Conservation (phyloP, 2,888 invertebrate species). For the Hyposoter didymator region DNA sequence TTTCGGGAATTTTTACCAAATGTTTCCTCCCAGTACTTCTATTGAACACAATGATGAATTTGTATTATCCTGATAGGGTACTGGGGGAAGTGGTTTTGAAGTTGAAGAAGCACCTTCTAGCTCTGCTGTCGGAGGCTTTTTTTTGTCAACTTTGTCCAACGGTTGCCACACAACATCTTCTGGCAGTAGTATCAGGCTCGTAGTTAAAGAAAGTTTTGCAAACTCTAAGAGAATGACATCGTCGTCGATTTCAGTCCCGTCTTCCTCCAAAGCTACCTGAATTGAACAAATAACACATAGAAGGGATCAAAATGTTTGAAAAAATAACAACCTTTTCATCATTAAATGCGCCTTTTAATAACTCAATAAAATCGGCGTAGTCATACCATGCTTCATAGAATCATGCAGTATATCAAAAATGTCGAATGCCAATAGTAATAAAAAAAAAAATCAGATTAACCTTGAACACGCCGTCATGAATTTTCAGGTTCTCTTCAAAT, state of each 20-base stretch:
- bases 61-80: background rate
- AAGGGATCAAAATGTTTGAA: background rate
- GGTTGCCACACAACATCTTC: slow-evolving; percentile 39
- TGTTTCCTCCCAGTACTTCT: slow-evolving; percentile 11
- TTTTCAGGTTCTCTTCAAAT: background rate
- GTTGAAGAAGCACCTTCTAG: background rate
- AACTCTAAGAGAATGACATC: slow-evolving; percentile 55
- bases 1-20: slow-evolving; percentile 47
- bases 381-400: background rate
- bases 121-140: background rate
- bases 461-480: background rate
- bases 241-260: slow-evolving; percentile 55
- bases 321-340: background rate
- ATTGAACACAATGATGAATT: background rate
- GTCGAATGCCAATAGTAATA: background rate
- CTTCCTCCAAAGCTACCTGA: slow-evolving; percentile 54
- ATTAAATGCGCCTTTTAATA: background rate
- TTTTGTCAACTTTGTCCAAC: background rate
- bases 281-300: background rate
- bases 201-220: slow-evolving; percentile 18
- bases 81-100: background rate
- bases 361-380: background rate
- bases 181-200: slow-evolving; percentile 41
- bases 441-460: background rate
- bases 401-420: background rate